Evolutionary conservation across 2,113 vertebrate genomes (phyloP).

Genomic region (Labeo catla): DNA sequence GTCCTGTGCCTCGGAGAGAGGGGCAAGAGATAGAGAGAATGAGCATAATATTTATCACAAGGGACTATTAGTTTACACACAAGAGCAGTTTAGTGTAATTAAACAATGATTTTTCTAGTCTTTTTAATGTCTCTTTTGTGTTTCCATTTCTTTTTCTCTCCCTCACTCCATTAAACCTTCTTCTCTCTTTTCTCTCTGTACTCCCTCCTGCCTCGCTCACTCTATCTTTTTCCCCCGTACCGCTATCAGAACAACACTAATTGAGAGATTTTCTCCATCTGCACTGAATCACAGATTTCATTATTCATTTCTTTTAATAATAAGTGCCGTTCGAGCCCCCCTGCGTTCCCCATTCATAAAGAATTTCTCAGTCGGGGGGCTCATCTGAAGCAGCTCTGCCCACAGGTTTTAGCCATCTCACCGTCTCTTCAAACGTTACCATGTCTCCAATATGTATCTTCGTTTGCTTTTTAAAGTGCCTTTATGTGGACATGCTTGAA

Average conservation of each 20-base stretch:
- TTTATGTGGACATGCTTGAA: not conserved
- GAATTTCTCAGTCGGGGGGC: slow-evolving; percentile 27
- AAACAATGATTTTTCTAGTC: slow-evolving; percentile 48
- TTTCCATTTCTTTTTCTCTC: slow-evolving; percentile 8
- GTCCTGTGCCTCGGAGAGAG: slow-evolving; percentile 51
- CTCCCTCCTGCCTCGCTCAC: slow-evolving; percentile 4
- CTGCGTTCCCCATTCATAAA: slow-evolving; percentile 29
- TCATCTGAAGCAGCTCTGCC: slow-evolving; percentile 8
- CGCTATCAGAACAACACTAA: slow-evolving; percentile 28
- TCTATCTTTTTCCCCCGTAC: not conserved
- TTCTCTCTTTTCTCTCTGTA: slow-evolving; percentile 43
- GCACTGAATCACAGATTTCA: slow-evolving; percentile 27
- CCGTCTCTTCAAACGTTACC: not conserved
- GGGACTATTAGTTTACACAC: slow-evolving; percentile 55
- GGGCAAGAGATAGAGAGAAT: slow-evolving; percentile 40
- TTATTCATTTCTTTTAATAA: slow-evolving; percentile 30
- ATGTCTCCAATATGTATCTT: not conserved
- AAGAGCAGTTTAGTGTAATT: slow-evolving; percentile 52
- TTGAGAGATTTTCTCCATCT: slow-evolving; percentile 35
- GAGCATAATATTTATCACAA: slow-evolving; percentile 51
- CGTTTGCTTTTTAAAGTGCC: not conserved
- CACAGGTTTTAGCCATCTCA: not conserved
- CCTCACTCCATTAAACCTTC: slow-evolving; percentile 27
- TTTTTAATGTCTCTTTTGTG: slow-evolving; percentile 26
- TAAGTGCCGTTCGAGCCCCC: not conserved